Conservation (phyloP, 2,888 invertebrate species). For the Ctena decussata region DNA sequence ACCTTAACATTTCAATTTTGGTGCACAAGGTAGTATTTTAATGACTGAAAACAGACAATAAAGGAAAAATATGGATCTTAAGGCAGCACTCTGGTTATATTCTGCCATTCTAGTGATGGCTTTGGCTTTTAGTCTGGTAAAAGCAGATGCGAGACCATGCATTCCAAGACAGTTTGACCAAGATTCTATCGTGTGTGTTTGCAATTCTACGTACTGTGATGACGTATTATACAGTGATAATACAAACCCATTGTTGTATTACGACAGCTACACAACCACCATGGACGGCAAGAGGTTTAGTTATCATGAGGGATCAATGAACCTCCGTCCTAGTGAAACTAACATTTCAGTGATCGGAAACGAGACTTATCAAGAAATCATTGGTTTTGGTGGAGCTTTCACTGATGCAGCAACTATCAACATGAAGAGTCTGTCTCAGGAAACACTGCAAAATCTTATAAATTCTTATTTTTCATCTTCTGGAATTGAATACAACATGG, state of each 20-base stretch:
- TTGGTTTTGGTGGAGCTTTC: conserved; percentile 96
- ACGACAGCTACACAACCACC: background rate
- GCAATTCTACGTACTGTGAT: conserved; percentile 63
- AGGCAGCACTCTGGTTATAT: no score
- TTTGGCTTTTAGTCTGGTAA: no score
- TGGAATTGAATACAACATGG: conserved; percentile 93
- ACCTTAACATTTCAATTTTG: no score
- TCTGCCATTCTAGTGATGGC: no score
- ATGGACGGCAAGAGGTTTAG: background rate
- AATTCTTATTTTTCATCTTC: conserved; percentile 87
- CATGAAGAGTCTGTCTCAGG: conserved; percentile 89
- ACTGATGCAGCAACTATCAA: conserved; percentile 92
- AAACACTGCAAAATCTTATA: conserved; percentile 88
- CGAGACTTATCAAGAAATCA: conserved; percentile 90
- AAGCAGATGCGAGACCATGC: conserved; percentile 28
- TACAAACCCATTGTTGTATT: background rate
- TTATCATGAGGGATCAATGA: background rate
- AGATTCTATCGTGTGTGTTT: conserved; percentile 62
- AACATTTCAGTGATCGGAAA: conserved; percentile 23
- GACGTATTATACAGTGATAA: conserved; percentile 2
- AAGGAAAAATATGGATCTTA: no score
- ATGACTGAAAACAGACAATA: no score
- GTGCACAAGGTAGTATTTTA: no score
- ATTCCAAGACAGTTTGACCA: conserved; percentile 40
- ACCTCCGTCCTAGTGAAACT: background rate